Percentiles rank a stretch among this genome's conserved stretches.
Evolutionary conservation across 2,113 vertebrate genomes (phyloP).

Genomic region (Mugil cephalus): DNA sequence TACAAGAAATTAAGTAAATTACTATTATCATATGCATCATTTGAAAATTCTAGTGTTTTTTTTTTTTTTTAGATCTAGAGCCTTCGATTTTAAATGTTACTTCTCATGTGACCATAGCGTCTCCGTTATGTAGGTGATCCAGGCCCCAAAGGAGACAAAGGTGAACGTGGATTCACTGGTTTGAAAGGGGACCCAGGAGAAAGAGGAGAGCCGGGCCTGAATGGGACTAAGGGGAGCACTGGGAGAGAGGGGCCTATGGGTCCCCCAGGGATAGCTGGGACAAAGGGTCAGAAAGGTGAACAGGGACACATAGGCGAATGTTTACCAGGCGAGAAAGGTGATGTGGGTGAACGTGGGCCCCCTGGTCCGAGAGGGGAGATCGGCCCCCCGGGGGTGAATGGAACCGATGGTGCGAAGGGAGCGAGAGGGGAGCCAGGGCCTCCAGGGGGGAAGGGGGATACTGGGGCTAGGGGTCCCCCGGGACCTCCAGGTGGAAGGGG

Average conservation of each 20-base stretch:
- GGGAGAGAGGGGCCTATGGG: constrained; percentile 77
- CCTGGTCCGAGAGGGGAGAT: constrained; percentile 86
- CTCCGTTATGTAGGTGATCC: constrained; percentile 83
- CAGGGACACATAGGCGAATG: constrained; percentile 83
- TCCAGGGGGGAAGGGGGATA: constrained; percentile 88
- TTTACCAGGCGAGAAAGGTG: constrained; percentile 82
- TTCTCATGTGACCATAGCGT: constrained; percentile 1
- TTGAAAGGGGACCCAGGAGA: constrained; percentile 91
- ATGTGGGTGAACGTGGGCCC: constrained; percentile 80
- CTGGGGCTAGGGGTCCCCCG: constrained; percentile 80
- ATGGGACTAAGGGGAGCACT: constrained; percentile 88
- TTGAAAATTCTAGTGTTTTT: too few species aligned
- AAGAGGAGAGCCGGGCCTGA: constrained; percentile 88
- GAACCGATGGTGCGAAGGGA: constrained; percentile 83
- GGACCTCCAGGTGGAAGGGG: constrained; percentile 89
- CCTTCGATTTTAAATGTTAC: not conserved
- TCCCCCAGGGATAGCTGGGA: constrained; percentile 81
- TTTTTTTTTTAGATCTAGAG: too few species aligned
- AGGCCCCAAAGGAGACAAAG: constrained; percentile 90
- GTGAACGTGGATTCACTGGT: constrained; percentile 85
- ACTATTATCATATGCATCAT: too few species aligned
- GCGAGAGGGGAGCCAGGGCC: constrained; percentile 76
- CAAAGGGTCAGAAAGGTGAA: constrained; percentile 90
- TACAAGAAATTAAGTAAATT: not conserved
- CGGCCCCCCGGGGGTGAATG: constrained; percentile 68